phyloP scores from a whole-genome alignment of 2,888 invertebrate genomes.

The Emmelina monodactyla region DNA sequence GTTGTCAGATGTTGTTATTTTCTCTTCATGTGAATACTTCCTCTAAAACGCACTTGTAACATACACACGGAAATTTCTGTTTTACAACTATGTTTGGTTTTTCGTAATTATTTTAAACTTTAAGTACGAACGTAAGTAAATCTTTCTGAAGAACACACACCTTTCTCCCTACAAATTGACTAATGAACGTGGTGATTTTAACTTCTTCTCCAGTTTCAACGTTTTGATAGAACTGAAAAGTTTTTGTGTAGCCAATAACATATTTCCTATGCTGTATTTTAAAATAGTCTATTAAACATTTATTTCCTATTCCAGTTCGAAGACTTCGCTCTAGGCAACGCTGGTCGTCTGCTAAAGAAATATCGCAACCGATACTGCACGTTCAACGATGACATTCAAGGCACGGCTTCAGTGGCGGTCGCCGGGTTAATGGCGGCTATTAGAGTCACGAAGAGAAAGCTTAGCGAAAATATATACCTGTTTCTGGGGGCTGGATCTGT shows the following conservation, averaged over 20 bases:
- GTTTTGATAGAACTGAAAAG: background rate
- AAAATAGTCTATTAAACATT: background rate
- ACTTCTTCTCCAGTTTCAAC: too few relatives aligned
- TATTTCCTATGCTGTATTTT: background rate
- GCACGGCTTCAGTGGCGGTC: slow-evolving; percentile 95
- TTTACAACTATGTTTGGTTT: too few relatives aligned
- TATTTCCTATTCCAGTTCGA: slow-evolving; percentile 89
- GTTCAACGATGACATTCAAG: slow-evolving; percentile 99
- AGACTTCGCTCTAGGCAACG: slow-evolving; percentile 97
- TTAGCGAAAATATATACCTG: slow-evolving; percentile 87
- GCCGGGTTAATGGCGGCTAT: slow-evolving; percentile 87
- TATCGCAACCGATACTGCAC: slow-evolving; percentile 93
- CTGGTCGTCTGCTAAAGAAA: slow-evolving; percentile 91
- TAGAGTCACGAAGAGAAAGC: slow-evolving; percentile 78
- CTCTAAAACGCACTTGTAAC: too few relatives aligned
- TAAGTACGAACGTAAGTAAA: too few relatives aligned
- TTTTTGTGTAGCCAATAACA: background rate
- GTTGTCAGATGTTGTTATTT: too few relatives aligned
- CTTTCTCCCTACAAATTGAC: too few relatives aligned
- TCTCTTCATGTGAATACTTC: too few relatives aligned
- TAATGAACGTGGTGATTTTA: too few relatives aligned
- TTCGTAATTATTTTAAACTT: too few relatives aligned
- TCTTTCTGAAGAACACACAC: too few relatives aligned
- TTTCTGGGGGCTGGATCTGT: slow-evolving; percentile 90
- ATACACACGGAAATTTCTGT: too few relatives aligned